These are phyloP conservation scores for Chloropsis cyanopogon DNA, from an alignment of 2,113 vertebrate species.

Conservation along the genomic window DNA sequence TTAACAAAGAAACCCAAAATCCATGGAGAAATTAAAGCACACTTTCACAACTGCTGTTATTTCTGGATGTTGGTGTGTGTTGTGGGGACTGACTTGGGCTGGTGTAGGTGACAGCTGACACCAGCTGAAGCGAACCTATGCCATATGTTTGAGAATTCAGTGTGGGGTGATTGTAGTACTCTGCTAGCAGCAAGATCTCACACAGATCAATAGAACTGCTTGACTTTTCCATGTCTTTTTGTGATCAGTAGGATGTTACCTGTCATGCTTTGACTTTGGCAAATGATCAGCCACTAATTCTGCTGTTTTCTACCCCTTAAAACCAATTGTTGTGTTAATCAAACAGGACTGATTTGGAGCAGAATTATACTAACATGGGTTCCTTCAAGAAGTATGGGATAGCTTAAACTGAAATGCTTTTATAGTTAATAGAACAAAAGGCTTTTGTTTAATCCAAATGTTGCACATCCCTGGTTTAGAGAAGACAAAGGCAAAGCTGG, in stretches of 20 bases:
- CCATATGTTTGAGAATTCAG: not conserved
- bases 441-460: not conserved
- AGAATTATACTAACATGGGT: not conserved
- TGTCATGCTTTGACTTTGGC: not conserved
- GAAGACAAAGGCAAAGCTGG: not conserved
- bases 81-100: not conserved
- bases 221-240: not conserved
- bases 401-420: not conserved
- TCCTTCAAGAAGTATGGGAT: not conserved
- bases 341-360: not conserved
- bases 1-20: not conserved
- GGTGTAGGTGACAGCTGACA: not conserved
- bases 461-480: not conserved
- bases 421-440: not conserved
- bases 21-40: not conserved
- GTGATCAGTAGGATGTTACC: not conserved
- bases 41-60: not conserved
- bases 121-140: not conserved
- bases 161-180: not conserved
- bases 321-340: not conserved
- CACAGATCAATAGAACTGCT: not conserved
- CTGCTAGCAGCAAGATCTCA: not conserved
- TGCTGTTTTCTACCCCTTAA: not conserved
- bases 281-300: not conserved
- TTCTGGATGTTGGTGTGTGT: not conserved